These are phyloP conservation scores for Polyploca ridens DNA, from an alignment of 2,888 invertebrate genomes.

Conservation along the genomic window DNA sequence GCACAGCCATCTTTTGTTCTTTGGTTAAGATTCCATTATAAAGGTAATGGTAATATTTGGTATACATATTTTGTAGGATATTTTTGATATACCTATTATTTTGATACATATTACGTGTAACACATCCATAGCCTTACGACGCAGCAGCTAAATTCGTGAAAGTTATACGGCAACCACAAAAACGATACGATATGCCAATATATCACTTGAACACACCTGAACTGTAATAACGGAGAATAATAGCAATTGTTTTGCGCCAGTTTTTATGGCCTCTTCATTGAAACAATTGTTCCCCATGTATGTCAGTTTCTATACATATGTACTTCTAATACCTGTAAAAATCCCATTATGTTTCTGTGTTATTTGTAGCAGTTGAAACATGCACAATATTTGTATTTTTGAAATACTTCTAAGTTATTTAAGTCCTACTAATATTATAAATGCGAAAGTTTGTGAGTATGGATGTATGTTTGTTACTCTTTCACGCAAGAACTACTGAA, in stretches of 20 bases:
- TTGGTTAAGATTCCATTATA: not conserved
- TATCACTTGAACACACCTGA: conserved; percentile 78
- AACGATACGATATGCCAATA: conserved; percentile 71
- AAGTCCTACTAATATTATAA: no score
- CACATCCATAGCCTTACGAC: conserved; percentile 18
- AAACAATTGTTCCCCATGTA: conserved; percentile 46
- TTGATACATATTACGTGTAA: not conserved
- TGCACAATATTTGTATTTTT: no score
- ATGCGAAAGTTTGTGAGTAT: no score
- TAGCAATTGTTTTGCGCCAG: conserved; percentile 73
- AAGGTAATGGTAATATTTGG: not conserved
- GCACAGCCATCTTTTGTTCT: not conserved
- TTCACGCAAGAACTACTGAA: no score
- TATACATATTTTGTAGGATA: conserved; percentile 7
- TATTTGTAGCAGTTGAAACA: no score
- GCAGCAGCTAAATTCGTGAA: conserved; percentile 51
- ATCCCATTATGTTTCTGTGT: no score
- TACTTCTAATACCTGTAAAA: not conserved
- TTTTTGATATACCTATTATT: conserved; percentile 13
- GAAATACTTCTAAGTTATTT: no score
- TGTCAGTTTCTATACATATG: conserved; percentile 8
- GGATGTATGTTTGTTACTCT: no score
- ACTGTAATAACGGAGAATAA: conserved; percentile 79
- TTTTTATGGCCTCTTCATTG: conserved; percentile 78
- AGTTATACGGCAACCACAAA: conserved; percentile 56